Conservation (phyloP, 1,140 invertebrate genomes). For the Leptinotarsa texana region DNA sequence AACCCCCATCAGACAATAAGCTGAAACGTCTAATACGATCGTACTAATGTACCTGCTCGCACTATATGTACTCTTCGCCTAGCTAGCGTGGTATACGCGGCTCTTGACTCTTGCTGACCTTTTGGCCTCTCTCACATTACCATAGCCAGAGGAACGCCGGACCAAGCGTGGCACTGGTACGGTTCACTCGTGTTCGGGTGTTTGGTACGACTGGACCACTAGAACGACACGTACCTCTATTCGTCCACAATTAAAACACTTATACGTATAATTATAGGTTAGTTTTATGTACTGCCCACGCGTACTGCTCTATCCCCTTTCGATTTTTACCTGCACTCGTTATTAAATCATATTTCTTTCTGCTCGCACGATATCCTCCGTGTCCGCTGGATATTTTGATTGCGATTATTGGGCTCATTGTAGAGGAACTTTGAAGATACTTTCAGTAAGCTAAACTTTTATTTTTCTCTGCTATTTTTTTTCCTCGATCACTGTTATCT, state of each 20-base stretch:
- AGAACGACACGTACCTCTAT: conserved; percentile 50
- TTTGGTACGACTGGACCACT: conserved; percentile 6
- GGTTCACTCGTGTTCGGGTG: conserved; percentile 27
- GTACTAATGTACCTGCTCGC: background rate
- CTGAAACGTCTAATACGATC: background rate
- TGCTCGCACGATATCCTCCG: conserved; percentile 31
- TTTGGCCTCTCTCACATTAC: conserved; percentile 55
- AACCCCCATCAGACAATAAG: too few relatives aligned
- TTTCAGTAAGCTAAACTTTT: too few relatives aligned
- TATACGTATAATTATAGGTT: conserved; percentile 54
- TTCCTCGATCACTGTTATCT: too few relatives aligned
- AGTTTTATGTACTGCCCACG: conserved; percentile 51
- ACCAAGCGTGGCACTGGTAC: conserved; percentile 33
- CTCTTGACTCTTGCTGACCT: conserved; percentile 54
- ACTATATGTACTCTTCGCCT: conserved; percentile 37
- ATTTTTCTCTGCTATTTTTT: too few relatives aligned
- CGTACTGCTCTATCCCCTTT: conserved; percentile 39
- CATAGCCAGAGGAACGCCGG: conserved; percentile 45
- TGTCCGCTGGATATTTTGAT: background rate
- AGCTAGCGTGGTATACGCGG: conserved; percentile 43
- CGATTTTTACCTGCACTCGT: conserved; percentile 38
- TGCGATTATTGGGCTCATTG: too few relatives aligned
- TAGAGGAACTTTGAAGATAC: too few relatives aligned
- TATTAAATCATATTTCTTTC: conserved; percentile 40
- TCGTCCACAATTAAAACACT: conserved; percentile 54